A percentile compares a stretch with the other conserved stretches of the same genome.
phyloP scores from a whole-genome alignment of 2,797 vertebrate genomes.

The Chanos chanos region DNA sequence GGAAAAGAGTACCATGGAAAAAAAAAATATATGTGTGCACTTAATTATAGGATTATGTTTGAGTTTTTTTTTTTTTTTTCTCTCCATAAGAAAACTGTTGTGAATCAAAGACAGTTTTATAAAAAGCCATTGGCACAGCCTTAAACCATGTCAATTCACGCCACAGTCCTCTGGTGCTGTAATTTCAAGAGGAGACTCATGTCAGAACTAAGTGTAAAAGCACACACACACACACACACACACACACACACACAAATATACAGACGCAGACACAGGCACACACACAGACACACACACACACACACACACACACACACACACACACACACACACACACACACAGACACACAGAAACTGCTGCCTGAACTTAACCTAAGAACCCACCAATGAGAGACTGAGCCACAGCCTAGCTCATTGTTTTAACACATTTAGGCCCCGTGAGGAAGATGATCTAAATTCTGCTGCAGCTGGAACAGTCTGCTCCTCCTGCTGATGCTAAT shows the following conservation, averaged over 20 bases:
- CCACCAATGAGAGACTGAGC: slow-evolving; percentile 46
- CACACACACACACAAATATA: not conserved
- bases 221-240: not conserved
- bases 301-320: not conserved
- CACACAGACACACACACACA: not conserved
- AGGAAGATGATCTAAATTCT: slow-evolving; percentile 65
- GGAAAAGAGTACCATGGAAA: too few relatives aligned
- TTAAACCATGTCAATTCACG: slow-evolving; percentile 7
- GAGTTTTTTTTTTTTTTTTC: slow-evolving; percentile 4
- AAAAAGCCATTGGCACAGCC: slow-evolving; percentile 1
- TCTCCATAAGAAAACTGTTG: slow-evolving; percentile 2
- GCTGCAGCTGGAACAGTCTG: slow-evolving; percentile 38
- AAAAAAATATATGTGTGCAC: not conserved
- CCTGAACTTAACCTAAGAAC: slow-evolving; percentile 40
- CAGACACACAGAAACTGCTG: not conserved
- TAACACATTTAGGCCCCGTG: slow-evolving; percentile 54
- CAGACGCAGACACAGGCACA: too few relatives aligned
- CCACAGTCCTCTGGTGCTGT: not conserved
- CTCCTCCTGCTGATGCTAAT: slow-evolving; percentile 62
- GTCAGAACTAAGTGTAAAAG: not conserved
- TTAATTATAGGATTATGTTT: slow-evolving; percentile 10
- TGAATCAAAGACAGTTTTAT: slow-evolving; percentile 19
- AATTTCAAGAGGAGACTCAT: not conserved
- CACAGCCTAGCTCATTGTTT: slow-evolving; percentile 60
- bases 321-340: not conserved